A percentile compares a stretch with the other conserved stretches of the same genome.
Conservation (phyloP, 2,797 vertebrate genomes). For the Macropus fuliginosus region DNA sequence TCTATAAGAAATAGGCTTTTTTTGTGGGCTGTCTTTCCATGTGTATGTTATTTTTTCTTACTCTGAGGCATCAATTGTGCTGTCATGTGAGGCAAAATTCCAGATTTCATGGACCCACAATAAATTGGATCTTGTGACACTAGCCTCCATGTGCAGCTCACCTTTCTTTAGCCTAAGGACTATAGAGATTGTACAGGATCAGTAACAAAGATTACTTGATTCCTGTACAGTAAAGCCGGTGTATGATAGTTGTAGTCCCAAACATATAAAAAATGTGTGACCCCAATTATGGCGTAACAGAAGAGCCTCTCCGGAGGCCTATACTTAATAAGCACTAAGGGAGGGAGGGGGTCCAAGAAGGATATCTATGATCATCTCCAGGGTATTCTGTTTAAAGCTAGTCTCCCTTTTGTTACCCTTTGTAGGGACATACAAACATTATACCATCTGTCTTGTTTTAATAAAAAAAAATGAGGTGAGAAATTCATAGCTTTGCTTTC, state of each 20-base stretch:
- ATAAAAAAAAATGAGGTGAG: slow-evolving; percentile 12
- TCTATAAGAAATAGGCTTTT: neutral
- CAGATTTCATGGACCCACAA: neutral
- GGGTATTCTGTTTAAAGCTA: slow-evolving; percentile 17
- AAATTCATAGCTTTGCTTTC: neutral
- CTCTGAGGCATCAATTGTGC: neutral
- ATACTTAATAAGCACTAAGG: slow-evolving; percentile 49
- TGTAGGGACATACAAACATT: slow-evolving; percentile 25
- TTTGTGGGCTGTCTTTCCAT: neutral
- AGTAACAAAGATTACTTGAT: slow-evolving; percentile 25
- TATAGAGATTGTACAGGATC: slow-evolving; percentile 36
- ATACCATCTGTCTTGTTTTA: neutral
- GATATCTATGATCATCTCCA: slow-evolving; percentile 71
- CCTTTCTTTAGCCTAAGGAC: neutral
- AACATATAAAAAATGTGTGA: slow-evolving; percentile 67
- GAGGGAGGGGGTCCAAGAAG: slow-evolving; percentile 56
- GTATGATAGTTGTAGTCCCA: slow-evolving; percentile 64
- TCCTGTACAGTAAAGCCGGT: slow-evolving; percentile 36
- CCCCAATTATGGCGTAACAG: slow-evolving; percentile 74
- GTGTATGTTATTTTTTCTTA: neutral
- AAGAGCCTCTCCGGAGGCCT: slow-evolving; percentile 61
- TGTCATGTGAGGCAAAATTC: neutral
- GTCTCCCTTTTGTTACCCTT: neutral
- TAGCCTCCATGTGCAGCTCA: neutral
- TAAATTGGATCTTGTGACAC: slow-evolving; percentile 6